A percentile compares a stretch with the other conserved stretches of the same genome.
Conservation (phyloP, 2,797 vertebrate genomes). For the Paratrypauchen microcephalus region DNA sequence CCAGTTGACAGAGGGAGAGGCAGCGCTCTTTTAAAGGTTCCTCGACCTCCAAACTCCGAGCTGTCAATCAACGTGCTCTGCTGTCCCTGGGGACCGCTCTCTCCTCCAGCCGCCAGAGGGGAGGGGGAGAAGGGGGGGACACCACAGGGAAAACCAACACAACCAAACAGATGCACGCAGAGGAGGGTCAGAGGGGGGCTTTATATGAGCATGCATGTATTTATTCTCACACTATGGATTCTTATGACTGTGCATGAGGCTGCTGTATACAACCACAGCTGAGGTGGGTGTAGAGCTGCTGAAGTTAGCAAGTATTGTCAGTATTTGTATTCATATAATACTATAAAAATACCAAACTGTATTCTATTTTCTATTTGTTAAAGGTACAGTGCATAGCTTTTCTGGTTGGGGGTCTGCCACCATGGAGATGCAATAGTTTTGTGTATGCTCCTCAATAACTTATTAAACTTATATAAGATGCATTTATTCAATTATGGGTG, state of each 20-base stretch:
- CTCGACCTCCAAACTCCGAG: slow-evolving; percentile 79
- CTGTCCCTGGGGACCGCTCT: slow-evolving; percentile 71
- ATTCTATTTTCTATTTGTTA: neutral
- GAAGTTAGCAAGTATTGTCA: neutral
- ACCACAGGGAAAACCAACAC: slow-evolving; percentile 56
- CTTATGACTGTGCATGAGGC: slow-evolving; percentile 41
- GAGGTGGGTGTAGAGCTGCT: neutral
- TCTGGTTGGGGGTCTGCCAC: no score
- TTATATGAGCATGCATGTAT: slow-evolving; percentile 33
- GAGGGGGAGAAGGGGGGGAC: slow-evolving; percentile 24
- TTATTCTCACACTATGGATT: slow-evolving; percentile 55
- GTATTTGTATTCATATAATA: neutral
- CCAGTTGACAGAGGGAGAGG: slow-evolving; percentile 57
- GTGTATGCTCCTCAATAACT: no score
- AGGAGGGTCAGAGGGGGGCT: slow-evolving; percentile 56
- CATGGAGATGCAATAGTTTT: no score
- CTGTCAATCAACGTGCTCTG: slow-evolving; percentile 80
- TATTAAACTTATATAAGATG: no score
- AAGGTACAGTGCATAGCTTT: no score
- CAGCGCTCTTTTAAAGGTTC: slow-evolving; percentile 72
- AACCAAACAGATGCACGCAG: slow-evolving; percentile 71
- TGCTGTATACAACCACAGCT: slow-evolving; percentile 21
- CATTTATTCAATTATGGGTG: no score
- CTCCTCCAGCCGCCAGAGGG: slow-evolving; percentile 54
- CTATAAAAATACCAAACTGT: neutral